Percentiles rank a stretch among this genome's conserved stretches.
phyloP scores from a whole-genome alignment of 2,113 vertebrate species.

The Thymallus thymallus region DNA sequence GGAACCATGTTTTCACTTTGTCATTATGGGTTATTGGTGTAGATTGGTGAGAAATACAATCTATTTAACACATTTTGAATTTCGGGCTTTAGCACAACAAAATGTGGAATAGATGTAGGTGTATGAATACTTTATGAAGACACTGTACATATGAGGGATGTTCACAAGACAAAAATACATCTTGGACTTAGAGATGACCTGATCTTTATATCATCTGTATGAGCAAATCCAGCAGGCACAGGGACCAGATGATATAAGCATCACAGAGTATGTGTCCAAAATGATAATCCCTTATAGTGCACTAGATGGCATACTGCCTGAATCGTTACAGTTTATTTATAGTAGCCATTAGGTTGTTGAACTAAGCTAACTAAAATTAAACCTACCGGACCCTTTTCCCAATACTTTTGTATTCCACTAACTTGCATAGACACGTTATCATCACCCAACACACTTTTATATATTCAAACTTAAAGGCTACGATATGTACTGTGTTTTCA shows the following conservation, averaged over 20 bases:
- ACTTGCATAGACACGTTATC: slow-evolving; percentile 61
- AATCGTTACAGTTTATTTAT: slow-evolving; percentile 14
- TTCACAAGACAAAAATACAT: too few species aligned
- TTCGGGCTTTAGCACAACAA: too few species aligned
- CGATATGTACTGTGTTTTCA: slow-evolving; percentile 32
- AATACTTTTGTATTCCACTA: background rate
- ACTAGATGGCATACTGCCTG: too few species aligned
- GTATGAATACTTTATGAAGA: too few species aligned
- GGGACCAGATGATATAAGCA: slow-evolving; percentile 54
- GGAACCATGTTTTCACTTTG: too few species aligned
- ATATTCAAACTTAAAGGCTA: slow-evolving; percentile 3
- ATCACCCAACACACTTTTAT: slow-evolving; percentile 12
- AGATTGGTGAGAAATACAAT: too few species aligned
- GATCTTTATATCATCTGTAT: slow-evolving; percentile 49
- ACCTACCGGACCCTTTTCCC: background rate
- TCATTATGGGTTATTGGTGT: too few species aligned
- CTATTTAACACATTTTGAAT: too few species aligned
- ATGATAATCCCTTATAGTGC: too few species aligned
- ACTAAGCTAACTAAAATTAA: background rate
- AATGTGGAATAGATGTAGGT: too few species aligned
- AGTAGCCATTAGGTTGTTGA: background rate
- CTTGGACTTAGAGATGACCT: background rate
- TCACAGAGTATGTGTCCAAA: slow-evolving; percentile 1
- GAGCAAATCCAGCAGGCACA: slow-evolving; percentile 65
- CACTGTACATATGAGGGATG: too few species aligned